Conservation (phyloP, 53 echinoderm and acorn worm genomes). For the Actinopyga echinites region DNA sequence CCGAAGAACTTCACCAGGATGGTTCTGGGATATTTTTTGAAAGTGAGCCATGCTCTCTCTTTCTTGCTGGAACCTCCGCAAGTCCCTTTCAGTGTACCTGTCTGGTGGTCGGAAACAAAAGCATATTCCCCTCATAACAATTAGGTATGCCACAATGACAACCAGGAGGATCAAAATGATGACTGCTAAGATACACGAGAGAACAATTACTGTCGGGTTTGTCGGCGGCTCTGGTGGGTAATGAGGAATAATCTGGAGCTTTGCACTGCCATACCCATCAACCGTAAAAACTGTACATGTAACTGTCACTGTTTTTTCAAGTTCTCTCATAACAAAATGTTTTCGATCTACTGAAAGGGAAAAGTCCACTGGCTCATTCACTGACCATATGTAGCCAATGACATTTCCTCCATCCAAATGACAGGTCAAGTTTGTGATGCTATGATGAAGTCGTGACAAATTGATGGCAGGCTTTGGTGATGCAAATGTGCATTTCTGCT, state of each 20-base stretch:
- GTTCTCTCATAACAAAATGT: background rate
- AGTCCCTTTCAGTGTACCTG: background rate
- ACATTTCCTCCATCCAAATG: background rate
- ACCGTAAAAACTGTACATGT: constrained; percentile 30
- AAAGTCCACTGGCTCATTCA: background rate
- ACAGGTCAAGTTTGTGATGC: background rate
- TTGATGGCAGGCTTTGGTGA: constrained; percentile 1
- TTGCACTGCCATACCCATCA: background rate
- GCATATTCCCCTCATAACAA: constrained; percentile 28
- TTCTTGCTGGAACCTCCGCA: background rate
- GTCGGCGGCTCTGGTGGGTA: background rate
- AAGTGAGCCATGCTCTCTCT: constrained; percentile 24
- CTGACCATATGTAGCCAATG: constrained; percentile 15
- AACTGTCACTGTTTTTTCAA: background rate
- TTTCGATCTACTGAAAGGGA: background rate
- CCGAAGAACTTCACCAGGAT: background rate
- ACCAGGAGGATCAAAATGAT: constrained; percentile 2
- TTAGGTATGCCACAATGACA: constrained; percentile 26
- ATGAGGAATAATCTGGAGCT: background rate
- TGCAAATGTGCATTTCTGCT: background rate
- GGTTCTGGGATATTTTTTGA: background rate
- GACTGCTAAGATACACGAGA: background rate
- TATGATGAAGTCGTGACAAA: background rate
- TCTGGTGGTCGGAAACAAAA: constrained; percentile 39
- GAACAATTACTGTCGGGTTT: constrained; percentile 2